These are phyloP conservation scores for Aix galericulata DNA, from an alignment of 2,113 vertebrate genomes.

Conservation along the genomic window DNA sequence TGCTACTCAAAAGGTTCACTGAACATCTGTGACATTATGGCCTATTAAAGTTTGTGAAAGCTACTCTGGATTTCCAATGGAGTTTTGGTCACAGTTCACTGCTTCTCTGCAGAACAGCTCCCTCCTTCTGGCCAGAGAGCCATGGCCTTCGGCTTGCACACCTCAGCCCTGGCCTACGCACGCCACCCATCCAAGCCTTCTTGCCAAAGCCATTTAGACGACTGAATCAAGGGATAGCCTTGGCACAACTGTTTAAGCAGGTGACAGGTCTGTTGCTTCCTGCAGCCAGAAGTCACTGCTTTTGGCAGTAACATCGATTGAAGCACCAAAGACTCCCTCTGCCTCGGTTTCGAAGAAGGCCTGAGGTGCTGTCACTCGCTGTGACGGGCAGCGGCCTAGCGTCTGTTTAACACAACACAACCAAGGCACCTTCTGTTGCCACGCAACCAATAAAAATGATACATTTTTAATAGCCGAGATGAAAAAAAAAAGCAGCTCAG, in stretches of 20 bases:
- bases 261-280: not conserved
- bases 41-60: constrained; percentile 16
- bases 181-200: not conserved
- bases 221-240: not conserved
- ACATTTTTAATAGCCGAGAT: constrained; percentile 51
- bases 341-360: constrained; percentile 11
- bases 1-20: not conserved
- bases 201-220: not conserved
- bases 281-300: not conserved
- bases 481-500: not conserved
- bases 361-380: constrained; percentile 34
- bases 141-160: not conserved
- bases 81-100: not conserved
- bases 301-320: not conserved
- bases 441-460: constrained; percentile 62
- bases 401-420: constrained; percentile 66
- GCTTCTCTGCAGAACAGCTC: not conserved
- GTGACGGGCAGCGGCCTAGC: constrained; percentile 46
- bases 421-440: constrained; percentile 63
- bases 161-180: fast-evolving
- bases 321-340: not conserved
- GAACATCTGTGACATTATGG: not conserved
- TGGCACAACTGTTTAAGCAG: not conserved
- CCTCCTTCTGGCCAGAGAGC: not conserved
- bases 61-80: not conserved